A percentile compares a stretch with the other conserved stretches of the same genome.
Evolutionary conservation across 1,140 invertebrate species (phyloP).

Genomic region (Penaeus japonicus): DNA sequence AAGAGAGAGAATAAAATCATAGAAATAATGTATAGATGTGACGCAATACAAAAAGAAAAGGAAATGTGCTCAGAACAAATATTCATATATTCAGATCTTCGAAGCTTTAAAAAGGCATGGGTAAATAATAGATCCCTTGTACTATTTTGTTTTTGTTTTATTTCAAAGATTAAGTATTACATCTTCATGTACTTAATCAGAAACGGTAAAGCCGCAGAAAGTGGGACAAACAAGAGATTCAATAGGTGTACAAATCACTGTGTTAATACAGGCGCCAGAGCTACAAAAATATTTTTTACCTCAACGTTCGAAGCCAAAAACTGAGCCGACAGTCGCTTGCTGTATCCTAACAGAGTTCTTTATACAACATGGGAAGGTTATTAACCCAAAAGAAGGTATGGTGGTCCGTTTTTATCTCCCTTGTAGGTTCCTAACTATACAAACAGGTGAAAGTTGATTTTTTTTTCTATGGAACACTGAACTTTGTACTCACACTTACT

Average conservation of each 20-base stretch:
- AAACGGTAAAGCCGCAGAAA: conserved; percentile 35
- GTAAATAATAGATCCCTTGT: not conserved
- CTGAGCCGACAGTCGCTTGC: not conserved
- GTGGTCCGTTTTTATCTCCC: no score
- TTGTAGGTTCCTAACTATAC: not conserved
- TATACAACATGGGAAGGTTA: not conserved
- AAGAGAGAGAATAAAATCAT: no score
- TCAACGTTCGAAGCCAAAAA: not conserved
- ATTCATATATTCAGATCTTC: no score
- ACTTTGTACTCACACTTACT: conserved; percentile 39
- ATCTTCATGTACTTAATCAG: conserved; percentile 50
- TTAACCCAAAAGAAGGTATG: not conserved
- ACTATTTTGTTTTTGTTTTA: conserved; percentile 33
- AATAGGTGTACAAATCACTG: conserved; percentile 27
- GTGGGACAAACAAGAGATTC: conserved; percentile 17
- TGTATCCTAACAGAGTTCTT: not conserved
- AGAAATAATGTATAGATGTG: no score
- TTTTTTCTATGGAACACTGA: not conserved
- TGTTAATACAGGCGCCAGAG: conserved; percentile 13
- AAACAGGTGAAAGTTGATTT: conserved; percentile 3
- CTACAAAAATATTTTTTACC: conserved; percentile 14
- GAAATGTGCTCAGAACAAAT: no score
- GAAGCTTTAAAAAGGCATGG: not conserved
- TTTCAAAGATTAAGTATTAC: conserved; percentile 55
- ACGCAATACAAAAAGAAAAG: no score